Percentiles rank a stretch among this genome's conserved stretches.
Conservation (phyloP, 2,113 vertebrate species). For the Cygnus atratus region DNA sequence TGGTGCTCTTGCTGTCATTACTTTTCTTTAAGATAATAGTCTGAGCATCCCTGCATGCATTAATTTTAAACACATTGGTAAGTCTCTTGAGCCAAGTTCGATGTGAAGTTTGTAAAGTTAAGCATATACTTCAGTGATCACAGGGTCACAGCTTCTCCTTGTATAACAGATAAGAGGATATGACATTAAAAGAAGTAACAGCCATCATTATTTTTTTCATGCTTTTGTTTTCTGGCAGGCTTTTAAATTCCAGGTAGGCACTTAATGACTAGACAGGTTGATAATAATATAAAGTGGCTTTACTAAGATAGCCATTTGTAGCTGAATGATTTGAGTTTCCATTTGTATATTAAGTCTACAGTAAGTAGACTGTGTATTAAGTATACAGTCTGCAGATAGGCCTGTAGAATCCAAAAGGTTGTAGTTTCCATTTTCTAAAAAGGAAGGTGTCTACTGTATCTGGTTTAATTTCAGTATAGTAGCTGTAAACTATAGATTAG, state of each 20-base stretch:
- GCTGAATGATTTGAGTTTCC: background rate
- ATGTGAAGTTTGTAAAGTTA: background rate
- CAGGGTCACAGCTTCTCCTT: background rate
- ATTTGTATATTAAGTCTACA: background rate
- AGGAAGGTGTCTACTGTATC: background rate
- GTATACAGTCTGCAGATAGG: background rate
- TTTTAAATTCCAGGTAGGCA: background rate
- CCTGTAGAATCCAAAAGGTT: background rate
- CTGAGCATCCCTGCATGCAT: background rate
- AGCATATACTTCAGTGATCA: background rate
- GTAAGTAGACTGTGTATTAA: background rate
- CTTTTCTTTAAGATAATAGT: background rate
- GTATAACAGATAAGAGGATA: background rate
- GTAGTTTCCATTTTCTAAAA: background rate
- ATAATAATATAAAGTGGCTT: background rate
- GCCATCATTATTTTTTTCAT: background rate
- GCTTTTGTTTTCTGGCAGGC: background rate
- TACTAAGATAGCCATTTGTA: background rate
- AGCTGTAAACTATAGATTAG: background rate
- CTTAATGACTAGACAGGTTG: background rate
- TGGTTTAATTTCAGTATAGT: background rate
- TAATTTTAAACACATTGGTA: background rate
- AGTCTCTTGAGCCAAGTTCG: background rate
- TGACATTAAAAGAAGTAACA: background rate
- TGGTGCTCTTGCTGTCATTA: background rate